Evolutionary conservation across 2,888 invertebrate species (phyloP).

Genomic region (Drosophila picticornis): DNA sequence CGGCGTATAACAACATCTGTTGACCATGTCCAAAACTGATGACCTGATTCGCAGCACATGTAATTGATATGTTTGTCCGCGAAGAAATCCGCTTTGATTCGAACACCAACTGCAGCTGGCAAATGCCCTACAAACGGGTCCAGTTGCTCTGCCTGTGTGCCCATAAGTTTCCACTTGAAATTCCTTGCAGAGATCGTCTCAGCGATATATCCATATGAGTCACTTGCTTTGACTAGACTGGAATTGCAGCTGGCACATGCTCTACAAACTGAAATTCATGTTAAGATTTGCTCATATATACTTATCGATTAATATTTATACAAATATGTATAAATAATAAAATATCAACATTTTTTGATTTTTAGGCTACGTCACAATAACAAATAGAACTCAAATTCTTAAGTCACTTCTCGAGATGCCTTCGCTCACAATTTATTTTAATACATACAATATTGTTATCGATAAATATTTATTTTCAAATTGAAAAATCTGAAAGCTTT

Average conservation of each 20-base stretch:
- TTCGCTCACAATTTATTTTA: background rate
- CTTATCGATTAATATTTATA: background rate
- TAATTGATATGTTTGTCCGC: slow-evolving; percentile 77
- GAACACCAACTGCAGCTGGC: slow-evolving; percentile 34
- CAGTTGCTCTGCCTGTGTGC: slow-evolving; percentile 1
- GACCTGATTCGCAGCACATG: slow-evolving; percentile 74
- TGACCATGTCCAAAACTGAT: slow-evolving; percentile 76
- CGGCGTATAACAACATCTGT: slow-evolving; percentile 33
- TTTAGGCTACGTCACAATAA: too few species aligned
- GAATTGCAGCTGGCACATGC: background rate
- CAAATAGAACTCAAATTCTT: too few species aligned
- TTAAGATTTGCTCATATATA: background rate
- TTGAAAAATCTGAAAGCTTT: background rate
- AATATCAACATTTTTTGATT: background rate
- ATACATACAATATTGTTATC: background rate
- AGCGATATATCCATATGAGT: slow-evolving; percentile 6
- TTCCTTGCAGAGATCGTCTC: background rate
- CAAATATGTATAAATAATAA: background rate
- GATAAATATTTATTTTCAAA: background rate
- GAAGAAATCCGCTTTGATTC: slow-evolving; percentile 51
- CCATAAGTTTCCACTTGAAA: slow-evolving; percentile 4
- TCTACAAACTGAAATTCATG: background rate
- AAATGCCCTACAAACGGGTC: slow-evolving; percentile 47
- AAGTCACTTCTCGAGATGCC: too few species aligned
- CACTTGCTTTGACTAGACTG: background rate